These are phyloP conservation scores for Helicoverpa zea DNA, from an alignment of 1,140 invertebrate genomes.

Conservation along the genomic window DNA sequence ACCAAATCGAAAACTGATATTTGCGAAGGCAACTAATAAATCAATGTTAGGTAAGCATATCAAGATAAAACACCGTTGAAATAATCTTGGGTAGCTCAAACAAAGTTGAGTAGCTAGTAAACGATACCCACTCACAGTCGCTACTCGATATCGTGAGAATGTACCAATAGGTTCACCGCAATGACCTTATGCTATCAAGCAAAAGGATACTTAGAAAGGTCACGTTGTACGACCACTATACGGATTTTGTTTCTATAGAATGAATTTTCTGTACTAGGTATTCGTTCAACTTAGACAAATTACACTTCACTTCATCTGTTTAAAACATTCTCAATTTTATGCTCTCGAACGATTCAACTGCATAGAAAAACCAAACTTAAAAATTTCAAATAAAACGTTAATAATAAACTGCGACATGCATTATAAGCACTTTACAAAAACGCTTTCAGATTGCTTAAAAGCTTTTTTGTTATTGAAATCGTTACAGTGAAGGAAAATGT, in stretches of 20 bases:
- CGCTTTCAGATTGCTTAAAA: slow-evolving; percentile 23
- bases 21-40: slow-evolving; percentile 9
- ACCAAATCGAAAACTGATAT: background rate
- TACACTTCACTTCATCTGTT: no score
- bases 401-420: slow-evolving; percentile 1
- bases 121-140: slow-evolving; percentile 54
- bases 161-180: slow-evolving; percentile 49
- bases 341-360: background rate
- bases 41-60: background rate
- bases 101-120: slow-evolving; percentile 48
- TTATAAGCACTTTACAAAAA: slow-evolving; percentile 7
- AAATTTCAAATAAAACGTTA: background rate
- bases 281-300: no score
- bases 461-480: slow-evolving; percentile 41
- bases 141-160: slow-evolving; percentile 58
- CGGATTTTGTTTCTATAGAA: background rate
- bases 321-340: background rate
- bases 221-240: background rate
- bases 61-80: slow-evolving; percentile 22
- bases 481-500: slow-evolving; percentile 7
- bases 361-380: background rate
- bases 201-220: background rate
- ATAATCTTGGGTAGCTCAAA: slow-evolving; percentile 33
- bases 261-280: background rate
- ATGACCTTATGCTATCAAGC: slow-evolving; percentile 18